A percentile compares a stretch with the other conserved stretches of the same genome.
Evolutionary conservation across 2,797 vertebrate genomes (phyloP).

Genomic region (Poecilia velifera): DNA sequence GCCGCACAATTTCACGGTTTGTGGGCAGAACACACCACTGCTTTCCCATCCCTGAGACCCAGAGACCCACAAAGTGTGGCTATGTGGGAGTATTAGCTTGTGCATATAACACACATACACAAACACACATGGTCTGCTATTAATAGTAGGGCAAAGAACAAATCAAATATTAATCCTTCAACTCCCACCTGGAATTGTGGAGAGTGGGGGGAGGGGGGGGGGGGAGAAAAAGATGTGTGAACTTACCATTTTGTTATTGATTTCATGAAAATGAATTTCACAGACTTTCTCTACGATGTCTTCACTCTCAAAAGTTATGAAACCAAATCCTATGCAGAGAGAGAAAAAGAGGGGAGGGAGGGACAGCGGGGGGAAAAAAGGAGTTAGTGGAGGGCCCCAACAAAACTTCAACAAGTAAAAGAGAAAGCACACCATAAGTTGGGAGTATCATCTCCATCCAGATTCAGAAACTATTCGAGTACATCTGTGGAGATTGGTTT

Average conservation of each 20-base stretch:
- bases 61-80: slow-evolving; percentile 52
- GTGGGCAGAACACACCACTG: slow-evolving; percentile 78
- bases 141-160: slow-evolving; percentile 73
- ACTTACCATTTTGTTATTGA: slow-evolving; percentile 99
- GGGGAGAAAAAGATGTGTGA: slow-evolving; percentile 58
- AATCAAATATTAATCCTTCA: slow-evolving; percentile 84
- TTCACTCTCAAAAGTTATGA: slow-evolving; percentile 99
- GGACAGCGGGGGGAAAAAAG: slow-evolving; percentile 39
- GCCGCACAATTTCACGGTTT: slow-evolving; percentile 83
- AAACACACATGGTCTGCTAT: slow-evolving; percentile 54
- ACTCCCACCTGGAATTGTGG: slow-evolving; percentile 67
- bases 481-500: slow-evolving; percentile 68
- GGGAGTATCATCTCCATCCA: slow-evolving; percentile 63
- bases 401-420: slow-evolving; percentile 59
- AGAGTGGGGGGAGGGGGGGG: no score
- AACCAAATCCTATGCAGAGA: slow-evolving; percentile 91
- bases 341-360: slow-evolving; percentile 58
- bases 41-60: slow-evolving; percentile 71
- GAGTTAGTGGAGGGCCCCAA: slow-evolving; percentile 60
- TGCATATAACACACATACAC: slow-evolving; percentile 44
- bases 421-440: slow-evolving; percentile 52
- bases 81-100: slow-evolving; percentile 40
- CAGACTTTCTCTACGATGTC: slow-evolving; percentile 99
- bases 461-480: slow-evolving; percentile 61
- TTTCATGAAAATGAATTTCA: slow-evolving; percentile 99